Percentiles rank a stretch among this genome's conserved stretches.
phyloP scores from a whole-genome alignment of 2,888 invertebrate species.

The Parelbella ahira region DNA sequence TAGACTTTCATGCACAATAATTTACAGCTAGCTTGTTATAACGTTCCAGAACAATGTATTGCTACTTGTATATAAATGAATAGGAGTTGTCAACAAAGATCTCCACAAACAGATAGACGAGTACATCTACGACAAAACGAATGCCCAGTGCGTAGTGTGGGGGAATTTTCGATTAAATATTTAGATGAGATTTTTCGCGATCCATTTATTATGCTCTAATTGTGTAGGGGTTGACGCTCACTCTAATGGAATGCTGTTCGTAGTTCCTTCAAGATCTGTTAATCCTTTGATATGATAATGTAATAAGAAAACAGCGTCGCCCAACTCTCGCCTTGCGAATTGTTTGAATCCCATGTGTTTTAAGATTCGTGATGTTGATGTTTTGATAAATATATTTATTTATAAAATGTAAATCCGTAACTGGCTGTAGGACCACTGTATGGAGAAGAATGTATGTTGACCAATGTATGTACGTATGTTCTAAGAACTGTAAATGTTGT shows the following conservation, averaged over 20 bases:
- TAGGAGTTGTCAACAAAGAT: too few species aligned
- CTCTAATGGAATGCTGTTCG: constrained; percentile 51
- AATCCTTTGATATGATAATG: constrained; percentile 76
- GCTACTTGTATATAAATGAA: too few species aligned
- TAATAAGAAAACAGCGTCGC: constrained; percentile 46
- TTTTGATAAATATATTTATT: too few species aligned
- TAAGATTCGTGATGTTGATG: too few species aligned
- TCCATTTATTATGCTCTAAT: constrained; percentile 78
- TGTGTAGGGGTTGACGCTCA: constrained; percentile 62
- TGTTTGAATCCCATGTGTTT: constrained; percentile 3
- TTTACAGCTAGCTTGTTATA: too few species aligned
- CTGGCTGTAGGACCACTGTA: too few species aligned
- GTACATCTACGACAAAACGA: constrained; percentile 26
- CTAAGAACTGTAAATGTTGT: too few species aligned
- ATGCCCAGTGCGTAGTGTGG: constrained; percentile 44
- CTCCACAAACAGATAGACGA: background rate
- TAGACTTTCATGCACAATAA: too few species aligned
- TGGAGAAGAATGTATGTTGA: too few species aligned
- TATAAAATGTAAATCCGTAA: too few species aligned
- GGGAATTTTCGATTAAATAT: constrained; percentile 79
- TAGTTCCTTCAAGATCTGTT: constrained; percentile 48
- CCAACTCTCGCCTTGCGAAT: constrained; percentile 11
- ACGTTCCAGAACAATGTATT: too few species aligned
- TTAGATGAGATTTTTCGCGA: constrained; percentile 79
- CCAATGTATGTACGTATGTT: too few species aligned